A percentile compares a stretch with the other conserved stretches of the same genome.
phyloP scores from a whole-genome alignment of 2,113 vertebrate genomes.

The Pteropus alecto region DNA sequence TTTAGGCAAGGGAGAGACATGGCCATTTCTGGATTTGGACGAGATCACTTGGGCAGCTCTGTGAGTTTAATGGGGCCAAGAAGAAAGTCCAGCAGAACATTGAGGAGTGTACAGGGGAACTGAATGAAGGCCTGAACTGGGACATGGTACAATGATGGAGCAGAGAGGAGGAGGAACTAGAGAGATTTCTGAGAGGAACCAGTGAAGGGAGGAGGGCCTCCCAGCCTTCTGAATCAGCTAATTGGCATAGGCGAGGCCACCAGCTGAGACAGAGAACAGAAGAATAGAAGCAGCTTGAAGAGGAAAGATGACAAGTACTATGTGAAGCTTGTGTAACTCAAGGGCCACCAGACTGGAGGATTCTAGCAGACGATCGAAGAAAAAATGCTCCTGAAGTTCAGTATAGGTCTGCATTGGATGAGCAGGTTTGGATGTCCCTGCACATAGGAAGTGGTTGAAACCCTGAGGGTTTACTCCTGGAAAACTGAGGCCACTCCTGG shows the following conservation, averaged over 20 bases:
- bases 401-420: background rate
- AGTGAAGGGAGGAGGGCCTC: background rate
- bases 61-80: background rate
- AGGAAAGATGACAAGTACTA: background rate
- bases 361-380: background rate
- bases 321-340: background rate
- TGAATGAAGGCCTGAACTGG: background rate
- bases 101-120: too few species aligned
- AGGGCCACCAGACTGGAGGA: background rate
- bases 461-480: background rate
- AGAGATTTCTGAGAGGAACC: background rate
- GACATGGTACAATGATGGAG: background rate
- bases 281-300: background rate
- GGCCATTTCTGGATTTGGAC: background rate
- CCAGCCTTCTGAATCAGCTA: background rate
- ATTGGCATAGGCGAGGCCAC: background rate
- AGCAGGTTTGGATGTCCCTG: background rate
- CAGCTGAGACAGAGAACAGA: background rate
- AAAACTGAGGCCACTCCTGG: background rate
- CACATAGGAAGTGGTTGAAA: background rate
- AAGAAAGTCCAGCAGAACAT: background rate
- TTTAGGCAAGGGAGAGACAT: background rate
- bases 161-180: background rate
- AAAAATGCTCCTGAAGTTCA: background rate
- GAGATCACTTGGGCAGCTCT: background rate